A percentile compares a stretch with the other conserved stretches of the same genome.
Conservation (phyloP, 2,797 vertebrate species). For the Myotis findleyi region DNA sequence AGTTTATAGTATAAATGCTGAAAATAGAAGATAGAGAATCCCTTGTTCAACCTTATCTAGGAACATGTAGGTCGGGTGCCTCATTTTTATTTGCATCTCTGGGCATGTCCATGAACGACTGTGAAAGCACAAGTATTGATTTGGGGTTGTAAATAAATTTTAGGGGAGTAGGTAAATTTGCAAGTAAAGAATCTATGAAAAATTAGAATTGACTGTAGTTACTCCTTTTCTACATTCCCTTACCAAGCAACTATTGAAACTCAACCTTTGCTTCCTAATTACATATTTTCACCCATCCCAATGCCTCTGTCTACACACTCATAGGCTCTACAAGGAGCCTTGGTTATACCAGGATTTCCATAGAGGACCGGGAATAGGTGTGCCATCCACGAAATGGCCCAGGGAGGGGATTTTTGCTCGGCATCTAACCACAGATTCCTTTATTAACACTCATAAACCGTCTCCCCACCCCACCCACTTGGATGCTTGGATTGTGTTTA, state of each 20-base stretch:
- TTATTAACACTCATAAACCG: neutral
- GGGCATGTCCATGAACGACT: neutral
- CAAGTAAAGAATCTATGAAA: conserved; percentile 9
- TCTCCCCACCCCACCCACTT: neutral
- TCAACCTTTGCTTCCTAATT: neutral
- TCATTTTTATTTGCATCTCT: neutral
- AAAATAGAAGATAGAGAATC: neutral
- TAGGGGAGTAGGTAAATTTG: neutral
- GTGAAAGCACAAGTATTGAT: neutral
- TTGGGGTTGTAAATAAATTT: conserved; percentile 13
- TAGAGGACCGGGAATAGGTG: neutral
- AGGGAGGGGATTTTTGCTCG: neutral
- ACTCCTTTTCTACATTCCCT: neutral
- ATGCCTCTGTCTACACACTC: neutral
- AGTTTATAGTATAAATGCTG: neutral
- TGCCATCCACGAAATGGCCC: neutral
- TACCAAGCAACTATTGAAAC: conserved; percentile 4
- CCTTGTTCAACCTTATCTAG: neutral
- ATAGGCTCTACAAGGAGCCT: neutral
- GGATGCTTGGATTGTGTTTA: conserved; percentile 53
- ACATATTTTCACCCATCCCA: neutral
- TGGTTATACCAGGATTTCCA: neutral
- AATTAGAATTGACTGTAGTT: neutral
- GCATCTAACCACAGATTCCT: neutral
- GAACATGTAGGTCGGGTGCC: neutral